Conservation (phyloP, 2,113 vertebrate species). For the Pristiophorus japonicus region DNA sequence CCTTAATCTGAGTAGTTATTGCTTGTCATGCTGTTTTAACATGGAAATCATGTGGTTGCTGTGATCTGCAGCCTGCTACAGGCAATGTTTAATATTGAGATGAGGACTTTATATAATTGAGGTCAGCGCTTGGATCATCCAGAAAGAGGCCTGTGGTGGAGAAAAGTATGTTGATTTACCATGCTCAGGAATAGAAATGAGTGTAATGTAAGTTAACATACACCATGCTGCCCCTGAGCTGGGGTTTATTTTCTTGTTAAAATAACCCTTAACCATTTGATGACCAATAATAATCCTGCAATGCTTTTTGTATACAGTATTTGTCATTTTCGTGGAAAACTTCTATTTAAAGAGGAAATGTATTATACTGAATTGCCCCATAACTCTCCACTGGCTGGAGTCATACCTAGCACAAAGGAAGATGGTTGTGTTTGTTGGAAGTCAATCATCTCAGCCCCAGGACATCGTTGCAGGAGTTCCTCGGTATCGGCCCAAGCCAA, state of each 20-base stretch:
- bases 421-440: too few species aligned
- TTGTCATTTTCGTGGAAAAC: background rate
- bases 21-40: constrained; percentile 51
- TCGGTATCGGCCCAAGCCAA: too few species aligned
- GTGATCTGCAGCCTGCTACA: constrained; percentile 49
- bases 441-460: too few species aligned
- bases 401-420: too few species aligned
- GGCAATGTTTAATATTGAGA: constrained; percentile 54
- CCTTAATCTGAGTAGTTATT: constrained; percentile 43
- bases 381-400: too few species aligned
- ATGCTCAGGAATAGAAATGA: constrained; percentile 42
- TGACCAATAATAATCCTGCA: background rate
- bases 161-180: constrained; percentile 49
- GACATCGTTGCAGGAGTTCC: too few species aligned
- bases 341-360: background rate
- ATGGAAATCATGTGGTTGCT: constrained; percentile 46
- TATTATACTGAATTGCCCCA: background rate
- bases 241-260: background rate
- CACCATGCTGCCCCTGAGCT: background rate
- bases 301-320: background rate
- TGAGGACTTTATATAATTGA: constrained; percentile 56
- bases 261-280: background rate
- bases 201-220: background rate
- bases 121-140: constrained; percentile 52
- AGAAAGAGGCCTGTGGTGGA: constrained; percentile 46